phyloP scores from a whole-genome alignment of 1,140 invertebrate genomes.

The Gyrodactylus bullatarudis region DNA sequence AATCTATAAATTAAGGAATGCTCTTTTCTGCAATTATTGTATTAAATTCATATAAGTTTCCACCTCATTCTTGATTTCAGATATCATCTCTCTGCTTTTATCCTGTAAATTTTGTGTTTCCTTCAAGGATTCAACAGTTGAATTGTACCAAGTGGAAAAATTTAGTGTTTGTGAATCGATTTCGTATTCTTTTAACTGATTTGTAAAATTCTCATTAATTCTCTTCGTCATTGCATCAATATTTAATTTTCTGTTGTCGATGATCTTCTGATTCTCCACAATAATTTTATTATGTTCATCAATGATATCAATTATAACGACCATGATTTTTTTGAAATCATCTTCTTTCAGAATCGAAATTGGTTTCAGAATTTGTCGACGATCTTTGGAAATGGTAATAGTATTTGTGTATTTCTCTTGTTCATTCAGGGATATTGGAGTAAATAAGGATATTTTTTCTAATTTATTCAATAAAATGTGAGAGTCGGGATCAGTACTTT shows the following conservation, averaged over 20 bases:
- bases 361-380: background rate
- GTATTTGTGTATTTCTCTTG: background rate
- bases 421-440: background rate
- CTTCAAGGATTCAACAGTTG: no score
- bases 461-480: background rate
- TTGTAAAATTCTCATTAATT: background rate
- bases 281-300: background rate
- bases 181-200: background rate
- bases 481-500: background rate
- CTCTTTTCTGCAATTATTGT: no score
- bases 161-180: no score
- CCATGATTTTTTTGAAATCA: background rate
- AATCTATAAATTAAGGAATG: no score
- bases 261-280: background rate
- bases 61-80: background rate
- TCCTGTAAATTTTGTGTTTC: background rate
- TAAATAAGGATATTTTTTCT: background rate
- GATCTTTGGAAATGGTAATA: background rate
- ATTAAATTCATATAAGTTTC: no score
- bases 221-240: background rate
- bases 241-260: background rate
- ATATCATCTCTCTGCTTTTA: background rate
- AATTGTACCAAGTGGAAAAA: no score
- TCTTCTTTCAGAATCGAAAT: background rate
- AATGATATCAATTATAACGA: background rate